Evolutionary conservation across 2,888 invertebrate genomes (phyloP).

Genomic region (Glaucopsyche alexis): DNA sequence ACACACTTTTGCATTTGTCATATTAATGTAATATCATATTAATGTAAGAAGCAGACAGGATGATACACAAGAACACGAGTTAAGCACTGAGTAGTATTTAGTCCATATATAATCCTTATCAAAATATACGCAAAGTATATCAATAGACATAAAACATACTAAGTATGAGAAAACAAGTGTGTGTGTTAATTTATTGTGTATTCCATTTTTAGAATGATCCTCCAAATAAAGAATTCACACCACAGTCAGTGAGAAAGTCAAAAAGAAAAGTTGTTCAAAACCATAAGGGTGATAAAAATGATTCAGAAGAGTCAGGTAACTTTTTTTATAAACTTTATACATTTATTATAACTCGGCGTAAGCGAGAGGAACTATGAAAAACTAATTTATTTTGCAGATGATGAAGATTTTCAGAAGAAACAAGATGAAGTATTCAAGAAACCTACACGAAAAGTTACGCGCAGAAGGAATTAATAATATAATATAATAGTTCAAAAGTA

Average conservation of each 20-base stretch:
- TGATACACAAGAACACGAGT: no score
- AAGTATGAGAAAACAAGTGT: no score
- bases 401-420: conserved; percentile 62
- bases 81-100: no score
- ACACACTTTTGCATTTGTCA: no score
- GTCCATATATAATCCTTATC: no score
- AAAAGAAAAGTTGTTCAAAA: conserved; percentile 55
- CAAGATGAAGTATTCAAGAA: conserved; percentile 72
- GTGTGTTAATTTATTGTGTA: background rate
- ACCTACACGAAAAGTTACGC: conserved; percentile 60
- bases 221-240: conserved; percentile 53
- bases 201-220: conserved; percentile 61
- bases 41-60: no score
- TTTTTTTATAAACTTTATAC: conserved; percentile 5
- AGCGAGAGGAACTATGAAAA: conserved; percentile 6
- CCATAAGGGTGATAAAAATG: conserved; percentile 46
- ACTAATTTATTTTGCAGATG: conserved; percentile 52
- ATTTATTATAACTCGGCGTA: background rate
- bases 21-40: no score
- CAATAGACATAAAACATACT: no score
- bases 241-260: conserved; percentile 63
- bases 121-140: no score
- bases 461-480: conserved; percentile 55
- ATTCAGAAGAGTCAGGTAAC: conserved; percentile 70
- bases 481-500: background rate